Evolutionary conservation across 1,140 invertebrate genomes (phyloP).

Genomic region (Drosophila ohnishii): DNA sequence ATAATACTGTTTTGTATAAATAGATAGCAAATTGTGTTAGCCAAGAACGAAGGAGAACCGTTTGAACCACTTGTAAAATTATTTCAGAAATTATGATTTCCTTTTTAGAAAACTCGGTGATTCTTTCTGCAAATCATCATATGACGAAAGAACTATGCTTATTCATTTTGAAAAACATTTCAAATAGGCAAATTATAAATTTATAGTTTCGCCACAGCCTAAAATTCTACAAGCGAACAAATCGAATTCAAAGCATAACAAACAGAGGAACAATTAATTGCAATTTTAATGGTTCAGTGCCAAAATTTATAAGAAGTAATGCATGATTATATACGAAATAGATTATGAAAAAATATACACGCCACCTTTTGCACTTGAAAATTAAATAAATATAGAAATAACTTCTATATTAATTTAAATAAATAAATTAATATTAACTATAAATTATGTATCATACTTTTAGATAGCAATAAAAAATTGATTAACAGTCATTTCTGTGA

Average conservation of each 20-base stretch:
- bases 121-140: background rate
- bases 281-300: constrained; percentile 2
- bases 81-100: background rate
- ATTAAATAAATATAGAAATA: too few relatives aligned
- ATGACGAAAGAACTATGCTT: constrained; percentile 3
- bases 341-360: background rate
- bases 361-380: background rate
- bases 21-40: background rate
- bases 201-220: constrained; percentile 6
- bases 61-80: background rate
- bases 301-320: constrained; percentile 7
- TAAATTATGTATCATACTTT: too few relatives aligned
- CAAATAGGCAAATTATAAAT: constrained; percentile 5
- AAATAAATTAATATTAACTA: too few relatives aligned
- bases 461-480: too few relatives aligned
- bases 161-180: constrained; percentile 5
- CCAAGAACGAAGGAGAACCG: background rate
- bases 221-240: background rate
- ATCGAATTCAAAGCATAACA: constrained; percentile 4
- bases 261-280: background rate
- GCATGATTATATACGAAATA: background rate
- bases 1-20: background rate
- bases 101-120: background rate
- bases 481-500: too few relatives aligned
- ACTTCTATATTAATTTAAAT: background rate